phyloP scores from a whole-genome alignment of 1,140 invertebrate genomes.

The Meloidogyne floridensis region DNA sequence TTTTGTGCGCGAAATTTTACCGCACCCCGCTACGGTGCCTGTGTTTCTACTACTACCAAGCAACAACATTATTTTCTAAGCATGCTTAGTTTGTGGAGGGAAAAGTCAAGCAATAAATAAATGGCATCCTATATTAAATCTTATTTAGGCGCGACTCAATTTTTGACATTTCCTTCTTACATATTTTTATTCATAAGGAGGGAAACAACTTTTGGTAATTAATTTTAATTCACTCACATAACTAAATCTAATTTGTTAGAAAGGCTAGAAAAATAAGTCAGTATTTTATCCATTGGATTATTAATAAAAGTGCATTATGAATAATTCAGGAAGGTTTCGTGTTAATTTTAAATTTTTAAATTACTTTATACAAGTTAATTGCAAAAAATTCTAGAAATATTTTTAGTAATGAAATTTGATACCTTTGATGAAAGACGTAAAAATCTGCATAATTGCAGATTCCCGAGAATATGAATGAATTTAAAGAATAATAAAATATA shows the following conservation, averaged over 20 bases:
- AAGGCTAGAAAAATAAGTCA: not conserved
- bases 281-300: not conserved
- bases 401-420: slow-evolving; percentile 8
- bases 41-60: not conserved
- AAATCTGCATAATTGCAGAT: not conserved
- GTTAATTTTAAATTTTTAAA: too few relatives aligned
- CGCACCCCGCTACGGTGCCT: too few relatives aligned
- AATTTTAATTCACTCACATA: not conserved
- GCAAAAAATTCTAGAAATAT: too few relatives aligned
- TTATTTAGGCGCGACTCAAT: not conserved
- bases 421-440: not conserved
- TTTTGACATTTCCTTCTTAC: not conserved
- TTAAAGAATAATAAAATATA: not conserved
- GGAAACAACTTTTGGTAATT: not conserved
- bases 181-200: too few relatives aligned
- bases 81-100: not conserved
- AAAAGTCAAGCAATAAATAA: slow-evolving; percentile 1
- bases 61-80: not conserved
- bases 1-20: too few relatives aligned
- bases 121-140: not conserved
- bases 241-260: not conserved
- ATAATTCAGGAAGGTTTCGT: not conserved
- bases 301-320: not conserved
- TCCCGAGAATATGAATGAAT: not conserved
- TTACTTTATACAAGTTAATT: too few relatives aligned